These are phyloP conservation scores for Pitta sordida DNA, from an alignment of 2,113 vertebrate species.

Conservation along the genomic window DNA sequence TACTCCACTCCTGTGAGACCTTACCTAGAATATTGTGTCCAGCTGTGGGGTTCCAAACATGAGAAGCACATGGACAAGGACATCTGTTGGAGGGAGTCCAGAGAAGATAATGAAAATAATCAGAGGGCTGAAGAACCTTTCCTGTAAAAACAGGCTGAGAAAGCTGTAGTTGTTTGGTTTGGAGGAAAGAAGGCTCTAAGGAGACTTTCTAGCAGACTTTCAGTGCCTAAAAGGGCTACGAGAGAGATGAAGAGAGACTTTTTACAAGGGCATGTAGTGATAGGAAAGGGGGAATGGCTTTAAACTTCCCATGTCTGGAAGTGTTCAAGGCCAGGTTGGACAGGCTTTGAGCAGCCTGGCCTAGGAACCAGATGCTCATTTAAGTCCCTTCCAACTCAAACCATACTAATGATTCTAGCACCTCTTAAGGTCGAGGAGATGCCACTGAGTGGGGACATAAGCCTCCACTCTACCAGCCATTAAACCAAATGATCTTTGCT, in stretches of 20 bases:
- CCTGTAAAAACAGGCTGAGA: too few relatives aligned
- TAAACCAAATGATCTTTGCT: background rate
- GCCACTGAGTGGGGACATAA: too few relatives aligned
- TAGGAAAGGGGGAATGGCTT: background rate
- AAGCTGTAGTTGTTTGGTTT: too few relatives aligned
- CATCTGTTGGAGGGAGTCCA: too few relatives aligned
- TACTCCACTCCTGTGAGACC: background rate
- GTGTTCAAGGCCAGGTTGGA: background rate
- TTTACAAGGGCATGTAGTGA: background rate
- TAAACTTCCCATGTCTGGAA: background rate
- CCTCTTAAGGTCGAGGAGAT: background rate
- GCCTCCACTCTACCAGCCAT: background rate
- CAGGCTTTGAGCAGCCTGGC: background rate
- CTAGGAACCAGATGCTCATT: background rate
- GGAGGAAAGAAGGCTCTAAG: background rate
- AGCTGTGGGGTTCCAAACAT: too few relatives aligned
- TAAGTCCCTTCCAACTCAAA: background rate
- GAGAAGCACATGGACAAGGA: too few relatives aligned
- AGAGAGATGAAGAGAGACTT: too few relatives aligned
- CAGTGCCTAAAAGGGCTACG: background rate
- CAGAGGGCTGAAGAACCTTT: too few relatives aligned
- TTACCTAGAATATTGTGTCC: background rate
- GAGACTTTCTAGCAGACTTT: background rate
- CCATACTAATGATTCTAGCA: background rate
- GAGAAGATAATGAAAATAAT: too few relatives aligned